Evolutionary conservation across 2,113 vertebrate genomes (phyloP).

Genomic region (Nyctibius bracteatus): DNA sequence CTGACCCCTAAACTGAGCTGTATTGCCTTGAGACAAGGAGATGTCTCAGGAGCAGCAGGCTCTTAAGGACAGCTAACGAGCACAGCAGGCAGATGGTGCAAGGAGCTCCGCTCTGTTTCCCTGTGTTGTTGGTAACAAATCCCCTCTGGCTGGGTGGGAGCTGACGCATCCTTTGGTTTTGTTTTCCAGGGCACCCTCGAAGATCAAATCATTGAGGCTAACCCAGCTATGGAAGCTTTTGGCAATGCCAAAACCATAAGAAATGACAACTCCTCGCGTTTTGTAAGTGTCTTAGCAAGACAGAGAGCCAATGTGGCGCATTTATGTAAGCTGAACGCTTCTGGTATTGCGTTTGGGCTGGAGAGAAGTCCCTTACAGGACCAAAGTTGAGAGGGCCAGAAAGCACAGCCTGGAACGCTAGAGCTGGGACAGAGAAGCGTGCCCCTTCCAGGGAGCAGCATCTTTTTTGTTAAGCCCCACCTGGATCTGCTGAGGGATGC

Average conservation of each 20-base stretch:
- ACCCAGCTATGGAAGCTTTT: conserved; percentile 95
- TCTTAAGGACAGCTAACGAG: not conserved
- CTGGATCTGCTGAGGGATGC: not conserved
- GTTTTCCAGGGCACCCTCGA: conserved; percentile 87
- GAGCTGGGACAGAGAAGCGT: not conserved
- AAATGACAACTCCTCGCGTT: conserved; percentile 94
- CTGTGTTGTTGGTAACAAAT: not conserved
- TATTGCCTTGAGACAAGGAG: not conserved
- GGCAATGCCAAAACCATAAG: conserved; percentile 93
- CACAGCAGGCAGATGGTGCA: not conserved
- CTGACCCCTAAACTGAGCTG: not conserved
- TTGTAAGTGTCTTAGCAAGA: conserved; percentile 77
- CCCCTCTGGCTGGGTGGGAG: not conserved
- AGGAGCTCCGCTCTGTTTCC: not conserved
- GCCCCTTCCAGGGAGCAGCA: not conserved
- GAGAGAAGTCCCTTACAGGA: not conserved
- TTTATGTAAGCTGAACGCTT: not conserved
- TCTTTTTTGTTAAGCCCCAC: not conserved
- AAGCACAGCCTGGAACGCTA: not conserved
- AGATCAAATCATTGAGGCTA: conserved; percentile 95
- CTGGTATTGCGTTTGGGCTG: not conserved
- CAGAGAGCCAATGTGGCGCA: not conserved
- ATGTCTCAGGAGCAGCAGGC: not conserved
- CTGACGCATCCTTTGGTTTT: not conserved
- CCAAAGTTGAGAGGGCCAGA: not conserved